These are phyloP conservation scores for Saguinus imperator DNA, from an alignment of 2,113 vertebrate genomes.

Conservation along the genomic window DNA sequence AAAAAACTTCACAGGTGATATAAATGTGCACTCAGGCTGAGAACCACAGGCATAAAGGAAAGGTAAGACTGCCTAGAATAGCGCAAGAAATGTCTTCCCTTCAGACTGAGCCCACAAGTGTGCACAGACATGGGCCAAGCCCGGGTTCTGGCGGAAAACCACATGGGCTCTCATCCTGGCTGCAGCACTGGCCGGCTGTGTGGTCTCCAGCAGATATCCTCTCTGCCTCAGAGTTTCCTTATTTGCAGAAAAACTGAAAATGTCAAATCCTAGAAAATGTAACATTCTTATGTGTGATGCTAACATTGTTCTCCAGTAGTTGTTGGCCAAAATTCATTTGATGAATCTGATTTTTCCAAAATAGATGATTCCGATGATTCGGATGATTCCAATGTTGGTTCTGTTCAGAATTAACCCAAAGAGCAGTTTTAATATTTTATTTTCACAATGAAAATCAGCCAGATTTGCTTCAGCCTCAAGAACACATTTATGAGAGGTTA, in stretches of 20 bases:
- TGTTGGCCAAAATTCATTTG: too few relatives aligned
- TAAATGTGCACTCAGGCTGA: not conserved
- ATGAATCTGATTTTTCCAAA: too few relatives aligned
- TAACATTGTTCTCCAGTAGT: too few relatives aligned
- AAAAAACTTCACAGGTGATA: not conserved
- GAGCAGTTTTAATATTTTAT: too few relatives aligned
- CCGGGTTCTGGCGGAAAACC: not conserved
- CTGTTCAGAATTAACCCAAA: too few relatives aligned
- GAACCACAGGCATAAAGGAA: not conserved
- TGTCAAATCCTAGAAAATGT: too few relatives aligned
- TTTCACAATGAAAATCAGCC: too few relatives aligned
- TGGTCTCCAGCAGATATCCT: not conserved
- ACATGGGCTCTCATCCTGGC: not conserved
- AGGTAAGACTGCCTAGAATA: not conserved
- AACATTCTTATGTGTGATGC: too few relatives aligned
- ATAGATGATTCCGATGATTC: too few relatives aligned
- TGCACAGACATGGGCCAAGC: not conserved
- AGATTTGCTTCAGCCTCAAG: too few relatives aligned
- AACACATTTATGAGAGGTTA: too few relatives aligned
- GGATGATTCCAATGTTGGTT: too few relatives aligned
- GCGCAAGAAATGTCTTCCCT: not conserved
- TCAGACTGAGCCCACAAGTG: not conserved
- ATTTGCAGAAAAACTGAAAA: not conserved
- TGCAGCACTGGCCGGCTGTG: not conserved
- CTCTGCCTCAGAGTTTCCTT: not conserved